Evolutionary conservation across 2,797 vertebrate species (phyloP).

Genomic region (Pangasius krempfi): DNA sequence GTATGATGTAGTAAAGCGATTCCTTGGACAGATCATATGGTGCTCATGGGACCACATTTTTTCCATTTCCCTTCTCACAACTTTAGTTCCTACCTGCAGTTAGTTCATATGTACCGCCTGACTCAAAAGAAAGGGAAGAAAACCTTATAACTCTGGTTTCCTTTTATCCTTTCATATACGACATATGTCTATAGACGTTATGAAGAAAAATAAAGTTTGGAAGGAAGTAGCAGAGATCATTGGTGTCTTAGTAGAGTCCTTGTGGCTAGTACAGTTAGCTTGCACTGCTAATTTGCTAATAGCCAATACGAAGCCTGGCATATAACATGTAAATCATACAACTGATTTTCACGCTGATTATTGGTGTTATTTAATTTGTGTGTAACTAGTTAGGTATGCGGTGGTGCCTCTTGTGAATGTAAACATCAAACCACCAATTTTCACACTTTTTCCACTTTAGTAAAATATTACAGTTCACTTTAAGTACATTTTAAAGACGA

Average conservation of each 20-base stretch:
- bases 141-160: not conserved
- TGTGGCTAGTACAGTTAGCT: not conserved
- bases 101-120: not conserved
- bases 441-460: too few relatives aligned
- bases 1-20: not conserved
- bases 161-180: not conserved
- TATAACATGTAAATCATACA: not conserved
- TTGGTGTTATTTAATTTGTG: not conserved
- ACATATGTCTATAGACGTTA: not conserved
- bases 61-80: not conserved
- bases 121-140: not conserved
- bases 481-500: too few relatives aligned
- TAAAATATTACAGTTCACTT: too few relatives aligned
- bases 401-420: not conserved
- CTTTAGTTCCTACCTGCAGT: too few relatives aligned
- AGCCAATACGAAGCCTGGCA: not conserved
- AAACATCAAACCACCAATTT: not conserved
- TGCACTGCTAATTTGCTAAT: not conserved
- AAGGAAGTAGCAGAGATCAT: not conserved
- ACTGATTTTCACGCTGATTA: not conserved
- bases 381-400: too few relatives aligned
- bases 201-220: not conserved
- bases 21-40: not conserved
- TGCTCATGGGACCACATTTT: not conserved
- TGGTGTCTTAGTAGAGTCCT: not conserved